A percentile compares a stretch with the other conserved stretches of the same genome.
Evolutionary conservation across 2,888 invertebrate genomes (phyloP).

Genomic region (Drosophila merina): DNA sequence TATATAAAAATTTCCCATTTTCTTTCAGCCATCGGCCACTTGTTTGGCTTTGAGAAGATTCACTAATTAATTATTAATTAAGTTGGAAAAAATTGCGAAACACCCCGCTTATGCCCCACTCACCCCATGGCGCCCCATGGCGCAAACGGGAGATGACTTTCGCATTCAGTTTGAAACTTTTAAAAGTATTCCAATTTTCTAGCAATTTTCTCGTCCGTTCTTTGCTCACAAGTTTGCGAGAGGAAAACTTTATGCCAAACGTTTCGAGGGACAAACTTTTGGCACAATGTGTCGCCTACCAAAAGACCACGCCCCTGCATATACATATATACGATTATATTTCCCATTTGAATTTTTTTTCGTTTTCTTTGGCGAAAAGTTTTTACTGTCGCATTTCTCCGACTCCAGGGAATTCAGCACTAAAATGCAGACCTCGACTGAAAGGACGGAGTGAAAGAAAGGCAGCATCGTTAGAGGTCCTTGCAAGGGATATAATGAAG

Average conservation of each 20-base stretch:
- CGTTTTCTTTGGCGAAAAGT: constrained; percentile 44
- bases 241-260: constrained; percentile 43
- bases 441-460: constrained; percentile 17
- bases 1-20: constrained; percentile 52
- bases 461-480: constrained; percentile 43
- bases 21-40: constrained; percentile 45
- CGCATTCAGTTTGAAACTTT: constrained; percentile 48
- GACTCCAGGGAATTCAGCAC: constrained; percentile 43
- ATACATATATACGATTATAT: neutral
- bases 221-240: constrained; percentile 45
- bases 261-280: constrained; percentile 54
- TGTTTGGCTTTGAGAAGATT: constrained; percentile 69
- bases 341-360: neutral
- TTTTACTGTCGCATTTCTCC: constrained; percentile 77
- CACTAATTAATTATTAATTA: constrained; percentile 78
- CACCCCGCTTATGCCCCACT: constrained; percentile 1
- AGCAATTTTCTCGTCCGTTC: constrained; percentile 49
- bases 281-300: constrained; percentile 70
- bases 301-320: constrained; percentile 47
- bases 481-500: constrained; percentile 24
- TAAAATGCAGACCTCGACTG: constrained; percentile 64
- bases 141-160: constrained; percentile 23
- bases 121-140: neutral
- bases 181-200: constrained; percentile 75
- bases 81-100: constrained; percentile 61